phyloP scores from a whole-genome alignment of 2,797 vertebrate species.

The Ctenopoma kingsleyae region DNA sequence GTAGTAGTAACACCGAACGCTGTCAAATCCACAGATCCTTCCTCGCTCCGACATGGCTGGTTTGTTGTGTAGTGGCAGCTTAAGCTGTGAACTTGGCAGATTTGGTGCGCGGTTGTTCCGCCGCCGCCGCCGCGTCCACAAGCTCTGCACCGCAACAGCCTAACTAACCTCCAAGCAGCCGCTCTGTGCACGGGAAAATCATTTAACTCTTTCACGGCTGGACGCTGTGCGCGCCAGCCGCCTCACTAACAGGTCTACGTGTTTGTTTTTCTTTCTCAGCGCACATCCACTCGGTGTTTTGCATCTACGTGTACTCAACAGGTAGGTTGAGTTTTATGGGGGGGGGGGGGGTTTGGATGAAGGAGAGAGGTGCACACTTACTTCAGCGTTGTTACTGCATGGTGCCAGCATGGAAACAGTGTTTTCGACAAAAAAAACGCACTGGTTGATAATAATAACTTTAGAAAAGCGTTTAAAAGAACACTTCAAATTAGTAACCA shows the following conservation, averaged over 20 bases:
- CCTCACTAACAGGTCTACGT: background rate
- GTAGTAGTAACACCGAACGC: constrained; percentile 52
- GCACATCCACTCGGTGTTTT: too few species aligned
- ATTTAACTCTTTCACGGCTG: constrained; percentile 75
- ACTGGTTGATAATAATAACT: too few species aligned
- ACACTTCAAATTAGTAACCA: background rate
- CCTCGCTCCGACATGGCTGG: constrained; percentile 77
- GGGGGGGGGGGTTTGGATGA: too few species aligned
- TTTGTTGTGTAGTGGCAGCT: constrained; percentile 47
- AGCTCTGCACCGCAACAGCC: constrained; percentile 67
- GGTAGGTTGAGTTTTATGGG: constrained; percentile 24
- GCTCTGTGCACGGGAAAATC: constrained; percentile 56
- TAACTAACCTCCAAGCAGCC: constrained; percentile 68
- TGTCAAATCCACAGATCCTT: constrained; percentile 62
- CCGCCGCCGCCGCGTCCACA: constrained; percentile 58
- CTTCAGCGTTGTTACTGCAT: too few species aligned
- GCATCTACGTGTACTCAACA: constrained; percentile 38
- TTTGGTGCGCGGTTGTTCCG: constrained; percentile 35
- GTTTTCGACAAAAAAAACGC: too few species aligned
- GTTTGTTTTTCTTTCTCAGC: too few species aligned
- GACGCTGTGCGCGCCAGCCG: background rate
- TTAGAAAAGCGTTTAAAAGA: background rate
- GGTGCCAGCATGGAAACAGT: background rate
- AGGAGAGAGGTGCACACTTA: too few species aligned
- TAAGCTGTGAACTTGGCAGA: constrained; percentile 64